Conservation (phyloP, 2,888 invertebrate genomes). For the Pristionchus entomophagus region DNA sequence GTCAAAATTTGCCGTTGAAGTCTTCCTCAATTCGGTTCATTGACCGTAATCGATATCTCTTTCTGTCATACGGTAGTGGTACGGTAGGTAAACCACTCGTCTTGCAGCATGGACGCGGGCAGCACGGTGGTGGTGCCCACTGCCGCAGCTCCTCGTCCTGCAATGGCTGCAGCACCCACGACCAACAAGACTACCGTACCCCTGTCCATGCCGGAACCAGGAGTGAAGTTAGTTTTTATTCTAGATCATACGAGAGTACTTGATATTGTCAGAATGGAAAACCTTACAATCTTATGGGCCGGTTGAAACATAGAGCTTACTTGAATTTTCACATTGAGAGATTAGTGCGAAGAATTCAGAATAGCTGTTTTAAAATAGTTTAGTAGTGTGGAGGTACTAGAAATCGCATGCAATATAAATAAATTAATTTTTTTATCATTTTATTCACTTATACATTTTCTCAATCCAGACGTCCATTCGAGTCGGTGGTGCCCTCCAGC, state of each 20-base stretch:
- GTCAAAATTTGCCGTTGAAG: background rate
- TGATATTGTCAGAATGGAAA: too few relatives aligned
- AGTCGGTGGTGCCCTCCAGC: background rate
- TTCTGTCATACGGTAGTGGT: background rate
- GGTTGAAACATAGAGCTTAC: too few relatives aligned
- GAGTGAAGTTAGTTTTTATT: background rate
- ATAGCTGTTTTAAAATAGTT: too few relatives aligned
- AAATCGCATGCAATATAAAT: too few relatives aligned
- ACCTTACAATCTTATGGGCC: too few relatives aligned
- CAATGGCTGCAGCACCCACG: background rate
- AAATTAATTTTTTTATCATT: too few relatives aligned
- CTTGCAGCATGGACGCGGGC: background rate
- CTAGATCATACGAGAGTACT: too few relatives aligned
- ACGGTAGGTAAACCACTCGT: background rate
- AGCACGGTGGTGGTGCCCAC: background rate
- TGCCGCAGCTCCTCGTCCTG: too few relatives aligned
- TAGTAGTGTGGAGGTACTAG: too few relatives aligned
- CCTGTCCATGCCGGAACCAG: background rate
- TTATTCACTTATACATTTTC: too few relatives aligned
- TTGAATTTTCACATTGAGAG: too few relatives aligned
- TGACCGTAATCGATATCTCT: conserved; percentile 19
- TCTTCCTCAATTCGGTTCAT: background rate
- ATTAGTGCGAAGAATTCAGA: too few relatives aligned
- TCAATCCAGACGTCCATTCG: background rate
- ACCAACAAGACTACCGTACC: conserved; percentile 7